Evolutionary conservation across 2,888 invertebrate genomes (phyloP).

Genomic region (Andrena praecox): DNA sequence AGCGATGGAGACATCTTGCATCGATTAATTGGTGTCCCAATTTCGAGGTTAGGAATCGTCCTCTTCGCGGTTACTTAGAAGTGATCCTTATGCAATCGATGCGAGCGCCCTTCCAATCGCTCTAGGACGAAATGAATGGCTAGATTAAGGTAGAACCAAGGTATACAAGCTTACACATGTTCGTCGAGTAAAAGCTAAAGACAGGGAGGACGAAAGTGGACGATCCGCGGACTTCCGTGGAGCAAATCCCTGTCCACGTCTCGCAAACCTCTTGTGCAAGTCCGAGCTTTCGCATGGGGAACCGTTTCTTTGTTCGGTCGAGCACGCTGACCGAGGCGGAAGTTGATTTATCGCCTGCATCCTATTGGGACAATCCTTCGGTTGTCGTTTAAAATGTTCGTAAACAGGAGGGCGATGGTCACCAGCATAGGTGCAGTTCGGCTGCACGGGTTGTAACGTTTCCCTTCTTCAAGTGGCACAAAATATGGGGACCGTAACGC

Average conservation of each 20-base stretch:
- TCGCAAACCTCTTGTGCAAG: not conserved
- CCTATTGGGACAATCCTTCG: no score
- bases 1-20: not conserved
- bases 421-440: not conserved
- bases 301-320: not conserved
- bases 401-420: not conserved
- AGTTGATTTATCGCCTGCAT: not conserved
- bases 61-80: not conserved
- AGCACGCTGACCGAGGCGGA: not conserved
- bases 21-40: not conserved
- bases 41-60: not conserved
- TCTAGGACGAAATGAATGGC: slow-evolving; percentile 24
- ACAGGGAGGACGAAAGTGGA: not conserved
- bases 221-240: not conserved
- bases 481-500: slow-evolving; percentile 14
- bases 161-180: not conserved
- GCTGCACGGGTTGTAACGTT: not conserved
- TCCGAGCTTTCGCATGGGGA: not conserved
- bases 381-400: not conserved
- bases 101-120: not conserved
- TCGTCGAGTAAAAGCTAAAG: not conserved
- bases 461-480: slow-evolving; percentile 37
- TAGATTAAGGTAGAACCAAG: slow-evolving; percentile 12
- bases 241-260: not conserved
- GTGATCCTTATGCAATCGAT: not conserved